Percentiles rank a stretch among this genome's conserved stretches.
Evolutionary conservation across 2,888 invertebrate species (phyloP).

Genomic region (Cantharis nigra): DNA sequence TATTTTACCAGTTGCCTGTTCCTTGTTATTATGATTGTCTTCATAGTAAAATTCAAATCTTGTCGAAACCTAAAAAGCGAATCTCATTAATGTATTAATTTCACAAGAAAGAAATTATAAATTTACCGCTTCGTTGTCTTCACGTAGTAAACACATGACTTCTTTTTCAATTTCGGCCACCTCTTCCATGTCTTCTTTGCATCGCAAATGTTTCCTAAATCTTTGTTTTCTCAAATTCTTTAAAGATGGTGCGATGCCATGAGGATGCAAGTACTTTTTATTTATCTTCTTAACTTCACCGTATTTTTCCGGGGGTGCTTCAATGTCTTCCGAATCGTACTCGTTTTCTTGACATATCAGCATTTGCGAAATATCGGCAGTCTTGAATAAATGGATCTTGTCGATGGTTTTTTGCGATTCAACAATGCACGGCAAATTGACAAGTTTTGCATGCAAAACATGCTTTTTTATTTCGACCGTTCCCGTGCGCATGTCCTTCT

Average conservation of each 20-base stretch:
- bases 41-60: slow-evolving; percentile 34
- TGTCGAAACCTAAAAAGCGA: slow-evolving; percentile 31
- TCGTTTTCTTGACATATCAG: slow-evolving; percentile 57
- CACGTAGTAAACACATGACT: slow-evolving; percentile 63
- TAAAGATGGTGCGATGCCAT: slow-evolving; percentile 71
- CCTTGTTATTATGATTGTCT: background rate
- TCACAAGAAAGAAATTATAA: slow-evolving; percentile 37
- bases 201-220: slow-evolving; percentile 65
- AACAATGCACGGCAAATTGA: slow-evolving; percentile 67
- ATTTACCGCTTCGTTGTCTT: slow-evolving; percentile 66
- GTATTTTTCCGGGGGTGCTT: slow-evolving; percentile 32
- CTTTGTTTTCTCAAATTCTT: slow-evolving; percentile 70
- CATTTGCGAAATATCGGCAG: slow-evolving; percentile 69
- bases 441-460: slow-evolving; percentile 61
- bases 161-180: slow-evolving; percentile 72
- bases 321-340: slow-evolving; percentile 48
- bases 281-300: background rate
- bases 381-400: slow-evolving; percentile 70
- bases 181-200: slow-evolving; percentile 69
- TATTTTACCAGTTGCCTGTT: slow-evolving; percentile 10
- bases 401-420: slow-evolving; percentile 73
- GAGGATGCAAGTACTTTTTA: slow-evolving; percentile 55
- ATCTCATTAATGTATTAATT: background rate
- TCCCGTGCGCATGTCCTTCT: slow-evolving; percentile 58
- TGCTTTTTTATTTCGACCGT: slow-evolving; percentile 62